These are phyloP conservation scores for Lasioglossum villosulum DNA, from an alignment of 2,888 invertebrate genomes.

Conservation along the genomic window DNA sequence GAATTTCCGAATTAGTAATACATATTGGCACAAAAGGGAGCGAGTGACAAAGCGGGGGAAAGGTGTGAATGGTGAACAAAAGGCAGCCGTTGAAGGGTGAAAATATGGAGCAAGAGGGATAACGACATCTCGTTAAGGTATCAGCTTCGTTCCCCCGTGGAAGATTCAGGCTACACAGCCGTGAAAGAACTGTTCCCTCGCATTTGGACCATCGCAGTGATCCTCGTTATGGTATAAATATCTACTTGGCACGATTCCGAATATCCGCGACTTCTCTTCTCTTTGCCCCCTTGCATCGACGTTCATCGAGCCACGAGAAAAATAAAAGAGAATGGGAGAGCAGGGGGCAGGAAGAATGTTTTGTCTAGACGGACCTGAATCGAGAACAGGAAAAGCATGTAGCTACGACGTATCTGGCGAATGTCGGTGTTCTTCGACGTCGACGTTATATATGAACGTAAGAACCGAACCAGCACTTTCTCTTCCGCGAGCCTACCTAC, in stretches of 20 bases:
- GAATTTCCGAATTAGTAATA: conserved; percentile 41
- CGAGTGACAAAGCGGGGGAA: background rate
- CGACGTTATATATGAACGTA: conserved; percentile 36
- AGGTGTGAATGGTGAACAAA: conserved; percentile 33
- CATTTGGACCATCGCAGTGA: conserved; percentile 15
- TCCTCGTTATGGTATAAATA: conserved; percentile 65
- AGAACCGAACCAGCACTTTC: conserved; percentile 53
- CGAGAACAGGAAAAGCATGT: conserved; percentile 50
- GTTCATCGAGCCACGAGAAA: conserved; percentile 39
- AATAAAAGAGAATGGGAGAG: background rate
- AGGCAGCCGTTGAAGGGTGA: conserved; percentile 11
- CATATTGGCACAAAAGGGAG: conserved; percentile 14
- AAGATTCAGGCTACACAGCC: conserved; percentile 30
- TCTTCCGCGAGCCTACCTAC: conserved; percentile 60
- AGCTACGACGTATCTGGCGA: conserved; percentile 38
- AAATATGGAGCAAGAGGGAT: conserved; percentile 44
- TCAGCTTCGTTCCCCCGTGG: conserved; percentile 31
- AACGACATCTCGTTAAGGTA: conserved; percentile 58
- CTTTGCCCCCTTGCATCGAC: conserved; percentile 34
- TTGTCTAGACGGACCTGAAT: conserved; percentile 65
- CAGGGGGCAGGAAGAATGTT: conserved; percentile 51
- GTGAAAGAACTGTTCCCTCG: conserved; percentile 36
- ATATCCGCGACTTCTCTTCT: conserved; percentile 38
- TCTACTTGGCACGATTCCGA: conserved; percentile 68
- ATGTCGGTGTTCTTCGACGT: conserved; percentile 47